A percentile compares a stretch with the other conserved stretches of the same genome.
These are phyloP conservation scores for Plutella xylostella DNA, from an alignment of 2,888 invertebrate genomes.

Conservation along the genomic window DNA sequence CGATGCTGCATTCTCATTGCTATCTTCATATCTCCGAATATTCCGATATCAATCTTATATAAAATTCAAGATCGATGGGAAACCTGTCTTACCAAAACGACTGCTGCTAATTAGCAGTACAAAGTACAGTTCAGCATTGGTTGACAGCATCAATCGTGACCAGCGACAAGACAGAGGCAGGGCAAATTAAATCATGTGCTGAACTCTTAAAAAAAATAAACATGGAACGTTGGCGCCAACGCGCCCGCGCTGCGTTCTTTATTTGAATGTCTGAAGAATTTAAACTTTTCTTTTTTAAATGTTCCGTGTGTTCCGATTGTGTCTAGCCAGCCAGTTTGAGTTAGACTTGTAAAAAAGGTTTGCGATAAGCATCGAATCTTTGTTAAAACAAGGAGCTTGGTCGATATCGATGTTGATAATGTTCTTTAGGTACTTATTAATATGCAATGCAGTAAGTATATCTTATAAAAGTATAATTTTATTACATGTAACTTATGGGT, in stretches of 20 bases:
- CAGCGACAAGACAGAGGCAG: constrained; percentile 16
- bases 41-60: no score
- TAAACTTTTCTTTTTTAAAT: constrained; percentile 13
- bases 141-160: constrained; percentile 37
- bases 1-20: no score
- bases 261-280: constrained; percentile 37
- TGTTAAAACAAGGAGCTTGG: no score
- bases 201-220: constrained; percentile 29
- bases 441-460: no score
- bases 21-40: no score
- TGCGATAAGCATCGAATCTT: neutral
- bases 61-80: no score
- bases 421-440: no score
- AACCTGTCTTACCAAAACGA: no score
- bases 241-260: constrained; percentile 53
- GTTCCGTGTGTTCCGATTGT: constrained; percentile 6
- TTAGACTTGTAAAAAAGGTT: neutral
- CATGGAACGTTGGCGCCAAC: constrained; percentile 63
- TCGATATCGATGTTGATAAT: no score
- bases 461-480: no score
- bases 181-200: constrained; percentile 60
- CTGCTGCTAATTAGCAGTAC: constrained; percentile 20
- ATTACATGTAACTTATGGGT: no score
- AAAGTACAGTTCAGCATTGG: constrained; percentile 23
- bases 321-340: constrained; percentile 6